Evolutionary conservation across 2,113 vertebrate species (phyloP).

Genomic region (Paraplagusia blochii): DNA sequence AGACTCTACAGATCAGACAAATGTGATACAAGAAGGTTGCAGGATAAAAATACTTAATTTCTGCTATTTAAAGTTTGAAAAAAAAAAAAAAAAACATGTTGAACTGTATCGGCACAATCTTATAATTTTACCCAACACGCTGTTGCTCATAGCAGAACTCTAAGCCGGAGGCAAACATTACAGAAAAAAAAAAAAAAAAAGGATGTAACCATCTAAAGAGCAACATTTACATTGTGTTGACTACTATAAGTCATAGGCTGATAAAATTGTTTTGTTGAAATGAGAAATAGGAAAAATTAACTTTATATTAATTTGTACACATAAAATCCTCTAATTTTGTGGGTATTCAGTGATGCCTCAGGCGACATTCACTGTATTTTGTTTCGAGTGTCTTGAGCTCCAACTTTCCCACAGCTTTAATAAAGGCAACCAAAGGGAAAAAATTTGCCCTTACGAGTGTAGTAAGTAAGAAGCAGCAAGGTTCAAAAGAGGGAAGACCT

Average conservation of each 20-base stretch:
- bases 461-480: conserved; percentile 29
- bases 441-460: conserved; percentile 10
- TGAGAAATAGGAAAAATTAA: neutral
- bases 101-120: too few relatives aligned
- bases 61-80: too few relatives aligned
- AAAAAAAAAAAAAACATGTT: too few relatives aligned
- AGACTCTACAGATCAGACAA: too few relatives aligned
- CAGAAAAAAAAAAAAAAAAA: too few relatives aligned
- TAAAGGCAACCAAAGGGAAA: neutral
- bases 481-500: conserved; percentile 40
- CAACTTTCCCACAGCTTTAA: neutral
- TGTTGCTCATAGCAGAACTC: too few relatives aligned
- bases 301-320: neutral
- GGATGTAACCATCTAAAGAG: too few relatives aligned
- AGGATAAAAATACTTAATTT: too few relatives aligned
- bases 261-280: neutral
- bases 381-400: neutral
- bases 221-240: neutral
- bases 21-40: too few relatives aligned
- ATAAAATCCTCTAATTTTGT: neutral
- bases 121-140: too few relatives aligned
- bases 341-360: neutral
- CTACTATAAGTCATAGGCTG: too few relatives aligned
- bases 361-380: neutral
- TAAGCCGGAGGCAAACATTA: too few relatives aligned